Evolutionary conservation across 2,113 vertebrate species (phyloP).

Genomic region (Hydrolagus affinis): DNA sequence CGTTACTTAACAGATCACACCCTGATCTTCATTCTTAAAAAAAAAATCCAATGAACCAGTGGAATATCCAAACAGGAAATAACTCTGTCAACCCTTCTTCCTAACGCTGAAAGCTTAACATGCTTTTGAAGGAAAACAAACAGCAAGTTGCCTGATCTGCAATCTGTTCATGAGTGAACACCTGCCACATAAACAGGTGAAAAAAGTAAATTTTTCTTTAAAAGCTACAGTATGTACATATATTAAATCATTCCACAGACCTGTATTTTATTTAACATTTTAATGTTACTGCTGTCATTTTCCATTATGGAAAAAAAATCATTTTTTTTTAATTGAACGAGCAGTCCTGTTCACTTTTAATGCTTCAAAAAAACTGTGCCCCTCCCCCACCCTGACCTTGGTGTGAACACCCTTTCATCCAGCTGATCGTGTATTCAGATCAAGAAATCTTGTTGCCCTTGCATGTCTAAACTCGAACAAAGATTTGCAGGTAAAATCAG

Average conservation of each 20-base stretch:
- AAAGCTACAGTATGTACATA: constrained; percentile 19
- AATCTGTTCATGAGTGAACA: too few relatives aligned
- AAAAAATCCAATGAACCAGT: constrained; percentile 19
- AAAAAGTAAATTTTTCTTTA: not conserved
- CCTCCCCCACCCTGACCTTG: too few relatives aligned
- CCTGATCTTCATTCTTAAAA: not conserved
- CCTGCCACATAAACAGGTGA: not conserved
- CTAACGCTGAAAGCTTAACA: constrained; percentile 4
- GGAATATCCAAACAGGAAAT: constrained; percentile 14
- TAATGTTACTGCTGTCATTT: constrained; percentile 1
- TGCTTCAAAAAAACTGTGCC: constrained; percentile 1
- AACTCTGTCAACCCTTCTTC: not conserved
- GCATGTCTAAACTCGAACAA: too few relatives aligned
- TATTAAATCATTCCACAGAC: not conserved
- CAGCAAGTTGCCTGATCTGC: too few relatives aligned
- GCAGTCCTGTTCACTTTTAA: not conserved
- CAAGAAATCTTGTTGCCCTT: not conserved
- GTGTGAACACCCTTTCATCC: not conserved
- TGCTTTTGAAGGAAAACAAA: not conserved
- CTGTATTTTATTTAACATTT: constrained; percentile 12
- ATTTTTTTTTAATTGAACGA: not conserved
- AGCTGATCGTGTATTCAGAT: not conserved
- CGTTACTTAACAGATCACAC: not conserved
- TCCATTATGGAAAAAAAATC: not conserved
- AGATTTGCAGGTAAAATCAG: too few relatives aligned